A percentile compares a stretch with the other conserved stretches of the same genome.
Conservation (phyloP, 2,797 vertebrate genomes). For the Petrocephalus sullivani region DNA sequence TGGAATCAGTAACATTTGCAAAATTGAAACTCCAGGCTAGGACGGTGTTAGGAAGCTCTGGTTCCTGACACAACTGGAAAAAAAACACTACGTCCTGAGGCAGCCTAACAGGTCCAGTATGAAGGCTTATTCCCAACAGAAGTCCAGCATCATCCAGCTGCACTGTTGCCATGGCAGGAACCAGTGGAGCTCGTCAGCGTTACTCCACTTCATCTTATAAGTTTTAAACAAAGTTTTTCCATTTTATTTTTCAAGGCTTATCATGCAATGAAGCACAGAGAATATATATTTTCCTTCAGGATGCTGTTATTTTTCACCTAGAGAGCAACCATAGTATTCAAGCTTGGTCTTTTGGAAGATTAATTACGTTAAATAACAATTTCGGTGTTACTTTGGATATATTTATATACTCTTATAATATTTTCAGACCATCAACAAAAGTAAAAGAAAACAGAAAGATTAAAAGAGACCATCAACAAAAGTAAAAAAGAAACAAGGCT, state of each 20-base stretch:
- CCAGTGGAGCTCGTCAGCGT: not conserved
- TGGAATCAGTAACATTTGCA: not conserved
- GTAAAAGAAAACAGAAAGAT: not conserved
- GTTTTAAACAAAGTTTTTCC: not conserved
- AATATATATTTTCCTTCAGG: not conserved
- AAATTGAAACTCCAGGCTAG: not conserved
- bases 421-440: not conserved
- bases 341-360: not conserved
- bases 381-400: not conserved
- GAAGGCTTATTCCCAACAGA: not conserved
- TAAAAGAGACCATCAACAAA: not conserved
- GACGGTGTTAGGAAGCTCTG: not conserved
- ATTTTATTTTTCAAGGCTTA: not conserved
- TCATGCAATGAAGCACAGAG: not conserved
- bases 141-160: not conserved
- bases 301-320: not conserved
- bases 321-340: not conserved
- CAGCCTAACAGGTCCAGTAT: not conserved
- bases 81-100: not conserved
- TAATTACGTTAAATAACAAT: not conserved
- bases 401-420: not conserved
- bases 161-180: not conserved
- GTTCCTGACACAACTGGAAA: not conserved
- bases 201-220: not conserved
- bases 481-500: not conserved